Base-by-base conservation (phyloP, 2,113 vertebrate species). In the Ammodytes marinus region DNA sequence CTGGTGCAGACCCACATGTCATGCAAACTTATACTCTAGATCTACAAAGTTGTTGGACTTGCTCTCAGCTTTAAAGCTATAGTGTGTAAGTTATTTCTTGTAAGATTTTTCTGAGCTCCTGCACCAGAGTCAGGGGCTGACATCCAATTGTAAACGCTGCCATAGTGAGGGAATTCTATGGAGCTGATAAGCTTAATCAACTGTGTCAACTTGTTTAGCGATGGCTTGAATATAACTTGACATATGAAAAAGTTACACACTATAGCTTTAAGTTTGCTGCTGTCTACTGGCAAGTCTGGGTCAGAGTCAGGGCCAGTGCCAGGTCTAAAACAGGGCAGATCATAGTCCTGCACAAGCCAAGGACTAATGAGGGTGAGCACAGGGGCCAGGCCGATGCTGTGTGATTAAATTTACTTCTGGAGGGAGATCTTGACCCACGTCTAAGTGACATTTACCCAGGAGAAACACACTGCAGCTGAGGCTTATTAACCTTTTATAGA, bases 391-490 rank as follows among this genome's bases (percentile, higher is more conserved):
- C 88, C 27, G 50, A 92, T 91, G 93, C 89, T 79, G 87, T 94
- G 93, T 95, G 94, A 95, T 95, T 94, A 95, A 95, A 95, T 95
- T 95, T 95, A 94, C 94, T 95, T 95, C 94, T 93, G 93, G 93
- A 89, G 92, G 94, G 94, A 95, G 94, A 95, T 95, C 94, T 94
- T 95, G 95, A 95, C 94, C 94, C 90, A 89, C 92, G 87, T 95
- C 94, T 94, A 95, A 95, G 94, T 96, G 95, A 96, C 95, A 95
- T 95, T 96, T 96, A 95, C 93, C 93, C 91, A 91, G 83, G 94
- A 95, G 94, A 94, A 94, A 94, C 90, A 93, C 89, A 89, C 90
- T 89, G 82, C 94, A 93, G 92, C 93, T 92, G 93, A 93, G 91
- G 90, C 93, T 94, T 95, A 94, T 96, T 95, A 96, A 96, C 95